Evolutionary conservation across 2,888 invertebrate genomes (phyloP).

Genomic region (Dynastes maya): DNA sequence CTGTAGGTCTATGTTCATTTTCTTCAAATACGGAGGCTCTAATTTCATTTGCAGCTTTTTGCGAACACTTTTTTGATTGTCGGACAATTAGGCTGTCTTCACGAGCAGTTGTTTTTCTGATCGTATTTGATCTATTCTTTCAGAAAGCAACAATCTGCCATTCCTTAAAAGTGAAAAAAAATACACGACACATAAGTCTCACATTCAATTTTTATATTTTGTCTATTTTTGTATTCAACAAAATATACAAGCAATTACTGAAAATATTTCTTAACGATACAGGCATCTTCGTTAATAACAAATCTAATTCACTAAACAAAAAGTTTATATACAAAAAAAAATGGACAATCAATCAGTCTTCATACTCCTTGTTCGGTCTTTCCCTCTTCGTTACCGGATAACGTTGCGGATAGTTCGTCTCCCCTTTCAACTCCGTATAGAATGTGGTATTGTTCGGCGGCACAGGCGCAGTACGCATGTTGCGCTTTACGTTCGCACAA

Average conservation of each 20-base stretch:
- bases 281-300: slow-evolving; percentile 16
- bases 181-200: not conserved
- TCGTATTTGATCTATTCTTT: too few relatives aligned
- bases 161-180: not conserved
- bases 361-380: slow-evolving; percentile 49
- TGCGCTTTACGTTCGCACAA: slow-evolving; percentile 27
- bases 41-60: too few relatives aligned
- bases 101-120: too few relatives aligned
- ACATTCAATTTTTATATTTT: slow-evolving; percentile 33
- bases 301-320: slow-evolving; percentile 32
- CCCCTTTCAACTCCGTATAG: slow-evolving; percentile 54
- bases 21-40: too few relatives aligned
- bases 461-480: slow-evolving; percentile 28
- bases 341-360: slow-evolving; percentile 8
- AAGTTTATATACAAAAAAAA: slow-evolving; percentile 25
- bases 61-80: too few relatives aligned
- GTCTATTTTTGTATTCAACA: slow-evolving; percentile 14
- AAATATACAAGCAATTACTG: slow-evolving; percentile 33
- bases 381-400: slow-evolving; percentile 42
- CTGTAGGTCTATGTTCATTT: too few relatives aligned
- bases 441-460: slow-evolving; percentile 48
- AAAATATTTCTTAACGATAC: slow-evolving; percentile 43
- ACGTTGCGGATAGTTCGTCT: slow-evolving; percentile 29
- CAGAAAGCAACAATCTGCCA: too few relatives aligned
- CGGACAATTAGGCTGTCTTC: too few relatives aligned